phyloP scores from a whole-genome alignment of 2,888 invertebrate species.

The Nipponacmea schrenckii region DNA sequence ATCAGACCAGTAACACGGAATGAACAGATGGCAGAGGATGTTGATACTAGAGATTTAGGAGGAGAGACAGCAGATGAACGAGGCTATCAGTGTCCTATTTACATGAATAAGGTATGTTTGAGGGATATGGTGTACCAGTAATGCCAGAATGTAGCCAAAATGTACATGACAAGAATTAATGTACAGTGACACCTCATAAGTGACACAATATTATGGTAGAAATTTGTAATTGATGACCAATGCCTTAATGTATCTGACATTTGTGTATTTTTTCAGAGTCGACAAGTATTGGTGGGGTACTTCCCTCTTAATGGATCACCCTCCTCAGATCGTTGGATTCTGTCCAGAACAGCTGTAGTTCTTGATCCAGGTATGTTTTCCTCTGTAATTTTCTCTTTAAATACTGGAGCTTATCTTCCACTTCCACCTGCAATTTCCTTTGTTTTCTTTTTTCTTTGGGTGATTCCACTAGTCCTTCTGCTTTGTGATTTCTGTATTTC shows the following conservation, averaged over 20 bases:
- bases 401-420: neutral
- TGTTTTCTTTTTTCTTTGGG: too few species aligned
- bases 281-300: slow-evolving; percentile 52
- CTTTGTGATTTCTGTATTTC: too few species aligned
- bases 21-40: slow-evolving; percentile 11
- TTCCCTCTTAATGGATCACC: slow-evolving; percentile 51
- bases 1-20: slow-evolving; percentile 42
- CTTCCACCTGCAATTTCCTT: too few species aligned
- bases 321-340: slow-evolving; percentile 52
- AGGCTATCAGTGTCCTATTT: slow-evolving; percentile 58
- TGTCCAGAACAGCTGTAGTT: slow-evolving; percentile 54
- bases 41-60: slow-evolving; percentile 7
- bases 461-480: too few species aligned
- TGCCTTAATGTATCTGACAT: too few species aligned
- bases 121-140: neutral
- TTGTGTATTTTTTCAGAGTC: slow-evolving; percentile 43
- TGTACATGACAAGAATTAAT: too few species aligned
- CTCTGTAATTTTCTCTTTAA: neutral
- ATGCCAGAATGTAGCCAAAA: too few species aligned
- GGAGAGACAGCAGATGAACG: slow-evolving; percentile 3
- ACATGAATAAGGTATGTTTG: slow-evolving; percentile 56
- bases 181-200: too few species aligned
- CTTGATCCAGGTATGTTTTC: slow-evolving; percentile 54
- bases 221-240: too few species aligned
- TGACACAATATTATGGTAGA: too few species aligned